A percentile compares a stretch with the other conserved stretches of the same genome.
Evolutionary conservation across 2,797 vertebrate species (phyloP).

Genomic region (Propithecus deckenii): DNA sequence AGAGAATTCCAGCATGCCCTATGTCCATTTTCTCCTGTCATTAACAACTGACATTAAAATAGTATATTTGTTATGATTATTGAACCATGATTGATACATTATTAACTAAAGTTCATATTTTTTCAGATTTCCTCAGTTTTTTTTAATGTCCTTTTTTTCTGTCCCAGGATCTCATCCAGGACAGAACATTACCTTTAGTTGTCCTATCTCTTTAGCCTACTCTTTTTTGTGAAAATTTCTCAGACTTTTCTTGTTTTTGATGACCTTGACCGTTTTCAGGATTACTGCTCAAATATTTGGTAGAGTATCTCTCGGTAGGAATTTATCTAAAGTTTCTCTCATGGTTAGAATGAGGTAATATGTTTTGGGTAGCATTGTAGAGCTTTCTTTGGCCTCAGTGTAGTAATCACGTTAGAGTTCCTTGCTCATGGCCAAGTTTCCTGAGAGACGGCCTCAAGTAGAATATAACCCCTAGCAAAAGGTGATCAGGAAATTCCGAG

Average conservation of each 20-base stretch:
- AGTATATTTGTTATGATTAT: background rate
- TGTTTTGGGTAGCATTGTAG: background rate
- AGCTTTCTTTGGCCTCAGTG: background rate
- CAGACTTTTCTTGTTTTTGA: background rate
- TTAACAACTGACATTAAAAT: background rate
- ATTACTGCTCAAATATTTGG: background rate
- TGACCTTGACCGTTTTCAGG: background rate
- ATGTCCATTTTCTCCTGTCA: background rate
- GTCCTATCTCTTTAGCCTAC: background rate
- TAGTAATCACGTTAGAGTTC: background rate
- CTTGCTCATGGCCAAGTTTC: background rate
- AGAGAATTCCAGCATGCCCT: background rate
- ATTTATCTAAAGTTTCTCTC: background rate
- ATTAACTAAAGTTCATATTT: background rate
- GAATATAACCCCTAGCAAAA: background rate
- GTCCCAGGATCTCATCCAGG: background rate
- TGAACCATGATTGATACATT: background rate
- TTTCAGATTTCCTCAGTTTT: background rate
- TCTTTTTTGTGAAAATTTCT: background rate
- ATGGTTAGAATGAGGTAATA: background rate
- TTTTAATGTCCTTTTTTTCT: background rate
- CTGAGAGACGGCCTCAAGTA: background rate
- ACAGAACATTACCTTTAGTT: background rate
- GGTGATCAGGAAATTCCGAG: background rate
- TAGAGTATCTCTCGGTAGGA: background rate